A percentile compares a stretch with the other conserved stretches of the same genome.
Evolutionary conservation across 2,888 invertebrate genomes (phyloP).

Genomic region (Cerastoderma edule): DNA sequence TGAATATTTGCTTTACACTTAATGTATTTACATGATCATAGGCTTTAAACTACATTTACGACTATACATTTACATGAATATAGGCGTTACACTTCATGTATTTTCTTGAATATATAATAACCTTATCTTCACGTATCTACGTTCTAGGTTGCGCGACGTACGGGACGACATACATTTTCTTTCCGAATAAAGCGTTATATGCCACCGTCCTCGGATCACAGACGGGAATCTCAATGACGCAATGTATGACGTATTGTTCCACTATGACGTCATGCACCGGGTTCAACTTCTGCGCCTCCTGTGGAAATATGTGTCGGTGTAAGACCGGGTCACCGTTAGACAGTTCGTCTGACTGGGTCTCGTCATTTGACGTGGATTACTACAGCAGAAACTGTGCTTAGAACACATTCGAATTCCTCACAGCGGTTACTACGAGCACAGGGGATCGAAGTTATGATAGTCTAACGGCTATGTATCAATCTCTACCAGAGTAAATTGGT

Average conservation of each 20-base stretch:
- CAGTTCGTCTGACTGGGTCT: neutral
- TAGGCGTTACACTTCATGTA: too few relatives aligned
- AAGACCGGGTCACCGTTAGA: constrained; percentile 6
- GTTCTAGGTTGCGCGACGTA: neutral
- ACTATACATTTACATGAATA: too few relatives aligned
- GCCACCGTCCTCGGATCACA: neutral
- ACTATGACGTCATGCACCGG: neutral
- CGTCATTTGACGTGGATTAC: neutral
- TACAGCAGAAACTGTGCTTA: constrained; percentile 10
- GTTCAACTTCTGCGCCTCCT: neutral
- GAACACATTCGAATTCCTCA: neutral
- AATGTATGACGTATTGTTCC: constrained; percentile 1
- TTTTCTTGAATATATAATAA: too few relatives aligned
- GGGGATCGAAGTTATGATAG: too few relatives aligned
- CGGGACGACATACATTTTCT: neutral
- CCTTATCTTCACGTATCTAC: too few relatives aligned
- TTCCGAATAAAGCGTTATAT: neutral
- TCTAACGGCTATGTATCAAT: too few relatives aligned
- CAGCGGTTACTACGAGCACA: too few relatives aligned
- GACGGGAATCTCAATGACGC: neutral
- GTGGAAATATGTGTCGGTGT: constrained; percentile 2
- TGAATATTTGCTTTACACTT: too few relatives aligned
- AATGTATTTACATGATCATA: too few relatives aligned
- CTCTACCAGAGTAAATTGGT: too few relatives aligned
- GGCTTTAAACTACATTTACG: too few relatives aligned